These are phyloP conservation scores for Phyllopteryx taeniolatus DNA, from an alignment of 2,113 vertebrate genomes.

Conservation along the genomic window DNA sequence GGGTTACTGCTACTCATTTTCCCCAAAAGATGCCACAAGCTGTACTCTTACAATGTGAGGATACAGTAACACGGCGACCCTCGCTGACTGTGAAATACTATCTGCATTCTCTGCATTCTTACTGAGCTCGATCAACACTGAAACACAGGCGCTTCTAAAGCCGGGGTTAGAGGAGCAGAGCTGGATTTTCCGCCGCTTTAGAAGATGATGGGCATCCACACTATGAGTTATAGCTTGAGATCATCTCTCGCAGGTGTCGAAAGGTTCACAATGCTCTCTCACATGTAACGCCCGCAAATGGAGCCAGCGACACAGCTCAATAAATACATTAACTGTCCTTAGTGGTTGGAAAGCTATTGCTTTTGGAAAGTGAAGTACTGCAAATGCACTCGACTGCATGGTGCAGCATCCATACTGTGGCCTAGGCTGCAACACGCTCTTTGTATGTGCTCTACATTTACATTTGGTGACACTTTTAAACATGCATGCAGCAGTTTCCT, in stretches of 20 bases:
- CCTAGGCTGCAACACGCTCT: conserved; percentile 21
- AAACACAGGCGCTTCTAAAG: conserved; percentile 68
- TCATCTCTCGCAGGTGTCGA: conserved; percentile 69
- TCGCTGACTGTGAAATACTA: conserved; percentile 74
- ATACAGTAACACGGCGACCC: conserved; percentile 70
- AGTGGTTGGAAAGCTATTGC: conserved; percentile 56
- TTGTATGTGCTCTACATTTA: conserved; percentile 20
- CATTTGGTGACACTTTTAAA: conserved; percentile 12
- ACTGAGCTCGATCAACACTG: conserved; percentile 69
- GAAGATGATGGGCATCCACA: conserved; percentile 65
- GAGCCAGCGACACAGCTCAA: conserved; percentile 57
- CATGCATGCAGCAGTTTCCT: conserved; percentile 2
- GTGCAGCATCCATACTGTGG: conserved; percentile 30
- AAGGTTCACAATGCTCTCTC: conserved; percentile 65
- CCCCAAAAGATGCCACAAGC: conserved; percentile 66
- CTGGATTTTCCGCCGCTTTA: conserved; percentile 71
- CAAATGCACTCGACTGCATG: conserved; percentile 29
- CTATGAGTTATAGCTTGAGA: conserved; percentile 69
- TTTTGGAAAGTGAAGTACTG: conserved; percentile 55
- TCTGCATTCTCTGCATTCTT: conserved; percentile 78
- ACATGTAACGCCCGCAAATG: conserved; percentile 55
- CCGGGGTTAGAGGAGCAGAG: conserved; percentile 66
- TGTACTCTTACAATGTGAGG: conserved; percentile 66
- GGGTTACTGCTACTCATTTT: conserved; percentile 33
- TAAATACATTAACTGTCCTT: conserved; percentile 61